Conservation (phyloP, 2,113 vertebrate genomes). For the Microcebus ravelobensis region DNA sequence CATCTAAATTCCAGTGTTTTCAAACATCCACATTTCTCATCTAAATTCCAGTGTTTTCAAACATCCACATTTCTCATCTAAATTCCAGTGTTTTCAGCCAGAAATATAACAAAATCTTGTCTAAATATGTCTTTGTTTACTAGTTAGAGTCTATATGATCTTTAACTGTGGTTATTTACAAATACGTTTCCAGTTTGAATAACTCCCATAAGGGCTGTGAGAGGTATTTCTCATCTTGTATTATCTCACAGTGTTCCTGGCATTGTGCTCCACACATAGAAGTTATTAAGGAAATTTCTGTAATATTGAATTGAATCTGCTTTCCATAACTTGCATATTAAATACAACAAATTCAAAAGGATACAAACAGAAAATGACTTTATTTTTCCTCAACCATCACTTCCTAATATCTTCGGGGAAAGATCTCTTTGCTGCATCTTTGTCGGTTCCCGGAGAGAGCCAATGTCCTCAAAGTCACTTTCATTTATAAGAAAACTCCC, state of each 20-base stretch:
- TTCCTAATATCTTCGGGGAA: conserved; percentile 4
- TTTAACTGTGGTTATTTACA: neutral
- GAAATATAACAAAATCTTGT: neutral
- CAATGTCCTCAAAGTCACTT: neutral
- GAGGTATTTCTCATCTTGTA: neutral
- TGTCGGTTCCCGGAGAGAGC: neutral
- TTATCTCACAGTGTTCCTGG: neutral
- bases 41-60: neutral
- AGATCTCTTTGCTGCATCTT: neutral
- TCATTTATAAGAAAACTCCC: neutral
- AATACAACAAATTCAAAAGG: conserved; percentile 18
- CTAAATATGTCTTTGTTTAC: neutral
- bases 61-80: neutral
- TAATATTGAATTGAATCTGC: neutral
- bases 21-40: neutral
- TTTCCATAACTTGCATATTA: neutral
- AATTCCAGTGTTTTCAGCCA: neutral
- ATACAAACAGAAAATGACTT: neutral
- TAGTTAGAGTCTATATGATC: neutral
- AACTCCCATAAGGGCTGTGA: neutral
- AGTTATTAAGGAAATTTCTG: neutral
- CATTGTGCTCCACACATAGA: neutral
- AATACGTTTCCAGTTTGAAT: neutral
- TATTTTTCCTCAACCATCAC: neutral
- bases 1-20: no score